Evolutionary conservation across 2,797 vertebrate genomes (phyloP), one percentile per base, ranked within the genome.

Genomic region (Cossypha niveicapilla): DNA sequence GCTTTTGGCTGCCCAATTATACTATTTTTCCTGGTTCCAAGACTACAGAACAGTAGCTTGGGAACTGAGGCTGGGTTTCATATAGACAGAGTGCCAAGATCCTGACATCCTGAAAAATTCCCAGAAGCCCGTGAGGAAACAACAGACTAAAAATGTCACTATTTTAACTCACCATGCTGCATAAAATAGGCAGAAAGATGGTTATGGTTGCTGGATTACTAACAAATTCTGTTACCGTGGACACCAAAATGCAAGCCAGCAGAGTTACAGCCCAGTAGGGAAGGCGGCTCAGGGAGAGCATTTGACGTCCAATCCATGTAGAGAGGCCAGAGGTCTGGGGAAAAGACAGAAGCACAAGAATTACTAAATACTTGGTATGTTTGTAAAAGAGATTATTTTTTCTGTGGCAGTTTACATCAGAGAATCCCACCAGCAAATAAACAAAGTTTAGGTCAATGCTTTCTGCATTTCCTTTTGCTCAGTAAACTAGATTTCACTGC

Each of bases 151-250:
- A 93, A 89, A 68, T 48, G 39, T 56, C 12, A 5, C 58, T 27
- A 10, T 18, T 74, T 37, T 28, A 76, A 96, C 98, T 96, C 96
- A 99, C 99, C 98, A 99, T 98, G 4, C 98, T 98, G 79, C 99
- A 99, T 62, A 99, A 97, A 97, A 99, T 99, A 89, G 99, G 99
- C 89, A 99, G 97, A 97, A 99, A 99, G 85, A 99, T 99, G 5
- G 99, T 99, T 95, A 99, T 99, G 48, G 99, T 99, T 66, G 99
- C 99, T 4, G 99, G 99, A 95, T 99, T 99, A 95, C 99, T 99
- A 88, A 99, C 99, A 19, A 99, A 99, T 97, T 99, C 99, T 0
- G 99, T 99, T 94, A 99, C 98, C 2, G 98, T 98, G 17, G 99
- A 99, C 79, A 99, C 99, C 74, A 99, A 98, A 92, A 99, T 96